These are phyloP conservation scores for Copsychus sechellarum DNA, from an alignment of 2,113 vertebrate species.

Conservation along the genomic window DNA sequence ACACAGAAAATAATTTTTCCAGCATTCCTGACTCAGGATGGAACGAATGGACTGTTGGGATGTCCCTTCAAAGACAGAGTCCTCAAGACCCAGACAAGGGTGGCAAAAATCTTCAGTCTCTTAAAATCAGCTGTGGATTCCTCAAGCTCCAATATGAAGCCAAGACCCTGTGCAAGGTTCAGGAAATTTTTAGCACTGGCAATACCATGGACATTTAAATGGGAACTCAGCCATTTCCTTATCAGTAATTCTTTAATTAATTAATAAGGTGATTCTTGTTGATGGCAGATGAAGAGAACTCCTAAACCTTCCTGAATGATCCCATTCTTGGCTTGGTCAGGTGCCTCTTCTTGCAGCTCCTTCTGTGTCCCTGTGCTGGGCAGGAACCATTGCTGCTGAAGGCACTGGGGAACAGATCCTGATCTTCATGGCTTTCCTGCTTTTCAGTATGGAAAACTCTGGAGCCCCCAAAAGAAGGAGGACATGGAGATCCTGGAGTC, in stretches of 20 bases:
- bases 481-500: background rate
- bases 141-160: background rate
- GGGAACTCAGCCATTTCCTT: background rate
- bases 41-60: background rate
- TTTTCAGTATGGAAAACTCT: background rate
- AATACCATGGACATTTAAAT: rapidly evolving
- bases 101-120: background rate
- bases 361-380: background rate
- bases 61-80: background rate
- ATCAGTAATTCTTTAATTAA: background rate
- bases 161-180: background rate
- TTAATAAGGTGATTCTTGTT: background rate
- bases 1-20: background rate
- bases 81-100: rapidly evolving
- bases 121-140: background rate
- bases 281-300: background rate
- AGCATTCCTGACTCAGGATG: background rate
- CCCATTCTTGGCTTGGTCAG: background rate
- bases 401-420: background rate
- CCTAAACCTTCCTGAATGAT: background rate
- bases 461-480: background rate
- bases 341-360: background rate
- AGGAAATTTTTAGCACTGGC: background rate
- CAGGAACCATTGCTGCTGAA: background rate
- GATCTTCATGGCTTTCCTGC: background rate